Percentiles rank a stretch among this genome's conserved stretches.
phyloP scores from a whole-genome alignment of 2,113 vertebrate genomes.

The Amphilophus citrinellus region DNA sequence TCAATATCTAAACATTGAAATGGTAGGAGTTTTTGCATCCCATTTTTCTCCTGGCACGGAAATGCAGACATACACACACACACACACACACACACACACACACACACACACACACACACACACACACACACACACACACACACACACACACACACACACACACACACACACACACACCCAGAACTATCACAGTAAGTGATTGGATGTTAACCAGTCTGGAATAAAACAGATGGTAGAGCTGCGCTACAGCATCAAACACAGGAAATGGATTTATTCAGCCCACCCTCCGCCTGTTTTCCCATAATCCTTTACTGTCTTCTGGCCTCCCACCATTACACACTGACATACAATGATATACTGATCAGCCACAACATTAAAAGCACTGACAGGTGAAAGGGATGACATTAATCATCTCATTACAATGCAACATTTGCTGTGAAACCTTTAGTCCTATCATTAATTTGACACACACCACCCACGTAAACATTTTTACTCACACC shows the following conservation, averaged over 20 bases:
- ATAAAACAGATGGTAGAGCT: conserved; percentile 61
- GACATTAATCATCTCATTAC: conserved; percentile 1
- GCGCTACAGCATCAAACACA: conserved; percentile 42
- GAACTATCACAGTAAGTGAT: conserved; percentile 53
- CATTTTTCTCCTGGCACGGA: conserved; percentile 40
- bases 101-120: too few relatives aligned
- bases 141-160: conserved; percentile 19
- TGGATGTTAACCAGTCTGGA: conserved; percentile 65
- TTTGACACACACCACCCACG: not conserved
- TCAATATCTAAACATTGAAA: conserved; percentile 50
- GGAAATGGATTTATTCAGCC: conserved; percentile 65
- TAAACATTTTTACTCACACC: conserved; percentile 10
- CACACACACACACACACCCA: conserved; percentile 15
- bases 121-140: not conserved
- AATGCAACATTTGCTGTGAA: conserved; percentile 15
- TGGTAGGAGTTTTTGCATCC: conserved; percentile 43
- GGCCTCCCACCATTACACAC: conserved; percentile 32
- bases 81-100: too few relatives aligned
- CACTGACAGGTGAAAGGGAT: conserved; percentile 9
- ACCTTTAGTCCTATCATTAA: not conserved
- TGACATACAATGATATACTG: conserved; percentile 22
- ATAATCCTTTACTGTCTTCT: conserved; percentile 54
- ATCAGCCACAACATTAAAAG: conserved; percentile 16
- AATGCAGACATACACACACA: not conserved
- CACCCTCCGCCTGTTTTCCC: conserved; percentile 45